Base-by-base conservation (phyloP, 37 sponge, comb jelly and placozoan genomes). In the Trichoplax adhaerens region DNA sequence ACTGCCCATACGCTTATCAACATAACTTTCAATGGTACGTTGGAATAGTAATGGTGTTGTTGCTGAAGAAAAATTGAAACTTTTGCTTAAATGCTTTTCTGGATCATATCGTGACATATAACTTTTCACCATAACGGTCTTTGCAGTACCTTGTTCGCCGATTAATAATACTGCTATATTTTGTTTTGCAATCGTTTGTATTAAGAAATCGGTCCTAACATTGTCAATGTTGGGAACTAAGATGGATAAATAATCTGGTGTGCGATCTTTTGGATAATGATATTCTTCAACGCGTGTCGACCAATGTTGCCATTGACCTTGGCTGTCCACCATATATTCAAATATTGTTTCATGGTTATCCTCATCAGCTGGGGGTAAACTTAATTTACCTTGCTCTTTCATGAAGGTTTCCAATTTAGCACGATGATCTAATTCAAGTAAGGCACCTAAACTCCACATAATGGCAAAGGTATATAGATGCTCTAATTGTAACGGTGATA, bases 391-490 rank as follows among this genome's bases (percentile, higher is more conserved):
- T 52, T 65, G 10, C 55, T 86, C 79, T 56, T 88, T 75, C 86
- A 98, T 65, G 77, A 85, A 98, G 57, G 66, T 71, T 77, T 98
- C 90, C 82, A 98, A 76, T 70, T 84, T 86, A 10, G 84, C 85
- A 60, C 99, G 72, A 73, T 93, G 87, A 47, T 87, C 91, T 62
- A 98, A 77, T 80, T 98, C 99, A 47, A 89, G 78, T 10, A 87
- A 71, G 0, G 94, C 99, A 48, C 99, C 99, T 53, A 98, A 63
- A 66, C 89, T 88, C 99, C 99, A 98, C 99, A 98, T 89, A 47
- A 98, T 52, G 52, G 88, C 72, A 60, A 98, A 98, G 55, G 93
- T 82, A 75, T 88, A 98, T 57, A 93, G 76, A 72, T 77, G 90
- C 10, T 89, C 94, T 5, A 98, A 77, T 65, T 87, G 80, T 1